Percentiles rank a stretch among this genome's conserved stretches.
Evolutionary conservation across 2,797 vertebrate species (phyloP).

Genomic region (Chaetophractus vellerosus): DNA sequence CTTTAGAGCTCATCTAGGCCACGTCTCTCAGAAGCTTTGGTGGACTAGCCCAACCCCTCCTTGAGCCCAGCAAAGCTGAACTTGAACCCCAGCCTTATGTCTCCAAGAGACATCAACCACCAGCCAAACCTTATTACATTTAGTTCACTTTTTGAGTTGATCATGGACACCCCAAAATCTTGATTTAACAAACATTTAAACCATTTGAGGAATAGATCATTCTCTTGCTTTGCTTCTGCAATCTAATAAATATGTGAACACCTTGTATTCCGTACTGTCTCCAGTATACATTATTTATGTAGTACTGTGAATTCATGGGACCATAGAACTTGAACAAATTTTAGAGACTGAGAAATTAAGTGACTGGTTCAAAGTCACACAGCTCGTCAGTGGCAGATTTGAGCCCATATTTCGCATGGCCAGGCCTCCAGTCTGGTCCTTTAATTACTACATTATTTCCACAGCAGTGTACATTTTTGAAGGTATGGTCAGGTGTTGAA

Average conservation of each 20-base stretch:
- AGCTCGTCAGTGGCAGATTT: background rate
- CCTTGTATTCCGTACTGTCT: background rate
- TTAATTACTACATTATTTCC: conserved; percentile 51
- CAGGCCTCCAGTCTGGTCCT: background rate
- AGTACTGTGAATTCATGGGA: background rate
- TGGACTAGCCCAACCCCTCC: background rate
- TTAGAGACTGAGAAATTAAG: conserved; percentile 12
- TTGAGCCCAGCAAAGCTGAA: background rate
- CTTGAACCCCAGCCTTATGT: background rate
- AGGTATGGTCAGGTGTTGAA: conserved; percentile 77
- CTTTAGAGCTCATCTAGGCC: background rate
- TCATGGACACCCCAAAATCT: conserved; percentile 3
- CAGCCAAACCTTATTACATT: background rate
- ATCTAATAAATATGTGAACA: background rate
- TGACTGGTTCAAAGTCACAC: background rate
- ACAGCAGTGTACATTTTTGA: background rate
- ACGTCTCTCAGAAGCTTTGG: background rate
- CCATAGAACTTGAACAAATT: background rate
- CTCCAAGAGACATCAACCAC: background rate
- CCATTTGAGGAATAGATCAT: background rate
- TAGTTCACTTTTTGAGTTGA: conserved; percentile 15
- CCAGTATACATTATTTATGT: background rate
- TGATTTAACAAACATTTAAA: conserved; percentile 25
- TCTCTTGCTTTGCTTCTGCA: conserved; percentile 26
- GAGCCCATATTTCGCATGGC: conserved; percentile 26